A percentile compares a stretch with the other conserved stretches of the same genome.
phyloP scores from a whole-genome alignment of 35 echinoderm and acorn worm genomes.

The Hemicentrotus pulcherrimus region DNA sequence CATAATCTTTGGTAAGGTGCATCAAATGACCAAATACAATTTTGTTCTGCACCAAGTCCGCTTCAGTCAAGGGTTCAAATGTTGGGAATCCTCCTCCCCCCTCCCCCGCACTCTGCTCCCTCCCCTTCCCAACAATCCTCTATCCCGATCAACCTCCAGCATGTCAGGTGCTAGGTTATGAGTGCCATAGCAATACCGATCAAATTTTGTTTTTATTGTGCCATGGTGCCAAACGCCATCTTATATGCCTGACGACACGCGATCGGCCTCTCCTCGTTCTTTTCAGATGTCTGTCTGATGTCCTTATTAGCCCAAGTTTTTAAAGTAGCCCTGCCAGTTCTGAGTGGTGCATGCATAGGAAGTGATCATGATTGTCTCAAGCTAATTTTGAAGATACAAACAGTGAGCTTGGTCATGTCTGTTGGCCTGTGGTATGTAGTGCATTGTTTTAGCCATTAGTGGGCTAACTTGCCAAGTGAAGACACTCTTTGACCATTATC shows the following conservation, averaged over 20 bases:
- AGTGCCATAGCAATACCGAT: neutral
- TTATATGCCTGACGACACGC: neutral
- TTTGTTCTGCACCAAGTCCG: no score
- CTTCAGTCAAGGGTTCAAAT: neutral
- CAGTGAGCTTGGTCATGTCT: neutral
- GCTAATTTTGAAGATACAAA: neutral
- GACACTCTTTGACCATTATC: neutral
- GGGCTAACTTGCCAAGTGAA: neutral
- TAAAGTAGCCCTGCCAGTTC: neutral
- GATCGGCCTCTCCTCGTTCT: neutral
- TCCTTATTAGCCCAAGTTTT: neutral
- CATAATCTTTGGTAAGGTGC: no score
- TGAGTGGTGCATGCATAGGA: neutral
- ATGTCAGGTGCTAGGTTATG: neutral
- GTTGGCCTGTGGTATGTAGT: no score
- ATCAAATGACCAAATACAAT: no score
- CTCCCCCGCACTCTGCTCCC: neutral
- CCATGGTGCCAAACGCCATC: neutral
- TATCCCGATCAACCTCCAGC: neutral
- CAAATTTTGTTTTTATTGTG: slow-evolving; percentile 14
- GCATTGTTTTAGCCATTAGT: neutral
- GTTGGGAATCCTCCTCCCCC: neutral
- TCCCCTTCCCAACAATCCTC: neutral
- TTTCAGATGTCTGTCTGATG: neutral
- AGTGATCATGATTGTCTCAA: neutral